These are phyloP conservation scores for Psettodes erumei DNA, from an alignment of 2,113 vertebrate genomes.

Conservation along the genomic window DNA sequence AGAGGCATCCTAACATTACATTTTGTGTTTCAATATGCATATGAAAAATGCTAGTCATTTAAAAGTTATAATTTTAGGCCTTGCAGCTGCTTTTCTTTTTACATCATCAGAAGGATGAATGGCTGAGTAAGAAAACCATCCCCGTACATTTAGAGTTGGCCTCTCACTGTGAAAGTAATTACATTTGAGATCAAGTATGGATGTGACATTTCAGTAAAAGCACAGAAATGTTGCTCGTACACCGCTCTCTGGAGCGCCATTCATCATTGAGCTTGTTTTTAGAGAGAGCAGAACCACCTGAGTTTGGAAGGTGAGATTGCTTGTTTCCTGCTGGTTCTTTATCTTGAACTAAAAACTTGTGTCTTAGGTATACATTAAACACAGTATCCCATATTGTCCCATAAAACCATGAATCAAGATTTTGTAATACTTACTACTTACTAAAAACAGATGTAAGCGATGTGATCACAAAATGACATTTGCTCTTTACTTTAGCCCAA, in stretches of 20 bases:
- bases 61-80: slow-evolving; percentile 65
- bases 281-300: slow-evolving; percentile 30
- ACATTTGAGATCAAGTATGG: slow-evolving; percentile 67
- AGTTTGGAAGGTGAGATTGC: slow-evolving; percentile 32
- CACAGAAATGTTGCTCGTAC: slow-evolving; percentile 51
- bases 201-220: slow-evolving; percentile 86
- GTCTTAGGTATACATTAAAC: neutral
- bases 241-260: slow-evolving; percentile 29
- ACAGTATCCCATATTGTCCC: neutral
- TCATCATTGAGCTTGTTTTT: slow-evolving; percentile 40
- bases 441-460: neutral
- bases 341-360: neutral
- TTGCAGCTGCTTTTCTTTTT: slow-evolving; percentile 44
- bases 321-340: slow-evolving; percentile 27
- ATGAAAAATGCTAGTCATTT: slow-evolving; percentile 47
- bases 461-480: neutral
- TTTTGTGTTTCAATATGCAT: slow-evolving; percentile 47
- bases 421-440: neutral
- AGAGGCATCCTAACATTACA: slow-evolving; percentile 47
- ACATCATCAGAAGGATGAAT: slow-evolving; percentile 64
- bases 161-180: slow-evolving; percentile 77
- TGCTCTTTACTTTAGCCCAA: neutral
- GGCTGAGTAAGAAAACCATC: slow-evolving; percentile 54
- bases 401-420: neutral
- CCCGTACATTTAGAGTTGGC: slow-evolving; percentile 69